Evolutionary conservation across 1,140 invertebrate species (phyloP).

Genomic region (Drosophila nigrodunni): DNA sequence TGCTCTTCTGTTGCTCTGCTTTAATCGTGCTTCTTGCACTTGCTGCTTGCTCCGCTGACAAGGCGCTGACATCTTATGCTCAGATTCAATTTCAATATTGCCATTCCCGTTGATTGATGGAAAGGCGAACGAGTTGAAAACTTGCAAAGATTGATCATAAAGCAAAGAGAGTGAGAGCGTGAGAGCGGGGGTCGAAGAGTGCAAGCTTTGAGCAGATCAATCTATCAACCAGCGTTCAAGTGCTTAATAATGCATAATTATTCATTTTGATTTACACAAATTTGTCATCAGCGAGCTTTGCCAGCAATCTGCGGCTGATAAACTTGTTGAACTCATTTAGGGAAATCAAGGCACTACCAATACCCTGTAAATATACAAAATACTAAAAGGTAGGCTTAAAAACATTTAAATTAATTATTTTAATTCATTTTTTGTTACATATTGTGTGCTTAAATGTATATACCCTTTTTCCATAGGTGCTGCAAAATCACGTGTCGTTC

Average conservation of each 20-base stretch:
- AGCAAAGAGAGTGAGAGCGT: background rate
- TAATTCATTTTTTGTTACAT: too few species aligned
- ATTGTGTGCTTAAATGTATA: too few species aligned
- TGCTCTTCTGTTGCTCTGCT: conserved; percentile 1
- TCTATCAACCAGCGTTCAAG: conserved; percentile 31
- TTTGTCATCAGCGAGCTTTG: conserved; percentile 13
- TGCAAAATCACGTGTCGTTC: too few species aligned
- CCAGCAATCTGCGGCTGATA: background rate
- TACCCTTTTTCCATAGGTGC: too few species aligned
- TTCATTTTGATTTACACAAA: conserved; percentile 15
- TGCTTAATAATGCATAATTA: conserved; percentile 22
- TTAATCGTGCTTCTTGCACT: conserved; percentile 24
- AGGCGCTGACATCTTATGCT: conserved; percentile 67
- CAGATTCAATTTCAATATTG: conserved; percentile 70
- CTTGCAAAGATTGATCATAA: conserved; percentile 62
- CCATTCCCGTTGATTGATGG: conserved; percentile 59
- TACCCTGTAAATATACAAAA: background rate
- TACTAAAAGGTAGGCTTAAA: too few species aligned
- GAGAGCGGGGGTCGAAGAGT: background rate
- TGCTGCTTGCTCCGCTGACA: conserved; percentile 47
- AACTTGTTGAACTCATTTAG: conserved; percentile 3
- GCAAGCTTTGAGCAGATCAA: conserved; percentile 17
- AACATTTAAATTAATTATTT: too few species aligned
- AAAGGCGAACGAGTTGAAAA: conserved; percentile 37
- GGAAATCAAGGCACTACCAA: too few species aligned